Percentiles rank a stretch among this genome's conserved stretches.
phyloP scores from a whole-genome alignment of 2,888 invertebrate species.

The Pseudococcus viburni region DNA sequence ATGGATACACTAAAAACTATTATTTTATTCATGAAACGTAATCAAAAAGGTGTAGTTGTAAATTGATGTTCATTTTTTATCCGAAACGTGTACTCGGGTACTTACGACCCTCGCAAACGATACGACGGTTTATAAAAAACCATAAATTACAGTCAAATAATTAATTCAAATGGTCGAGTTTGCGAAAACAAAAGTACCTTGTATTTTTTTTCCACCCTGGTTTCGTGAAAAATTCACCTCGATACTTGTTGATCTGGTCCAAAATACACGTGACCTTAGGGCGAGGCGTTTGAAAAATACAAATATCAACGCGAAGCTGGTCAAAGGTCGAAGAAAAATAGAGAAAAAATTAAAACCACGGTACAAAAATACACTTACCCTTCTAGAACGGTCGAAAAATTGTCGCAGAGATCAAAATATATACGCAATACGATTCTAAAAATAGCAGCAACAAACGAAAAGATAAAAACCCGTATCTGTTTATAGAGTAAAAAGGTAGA shows the following conservation, averaged over 20 bases:
- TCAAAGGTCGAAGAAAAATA: not conserved
- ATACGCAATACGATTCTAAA: not conserved
- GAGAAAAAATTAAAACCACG: not conserved
- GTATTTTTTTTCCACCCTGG: not conserved
- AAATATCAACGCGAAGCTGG: not conserved
- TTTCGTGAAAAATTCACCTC: not conserved
- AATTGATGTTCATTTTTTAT: slow-evolving; percentile 28
- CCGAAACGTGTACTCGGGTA: not conserved
- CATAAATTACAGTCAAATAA: slow-evolving; percentile 28
- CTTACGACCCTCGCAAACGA: not conserved
- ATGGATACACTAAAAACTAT: not conserved
- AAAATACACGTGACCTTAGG: not conserved
- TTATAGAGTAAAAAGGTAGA: not conserved
- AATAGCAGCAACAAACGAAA: slow-evolving; percentile 14
- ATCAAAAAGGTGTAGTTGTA: slow-evolving; percentile 52
- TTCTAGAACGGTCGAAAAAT: not conserved
- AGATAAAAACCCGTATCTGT: slow-evolving; percentile 45
- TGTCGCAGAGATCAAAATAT: not conserved
- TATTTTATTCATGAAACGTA: slow-evolving; percentile 52
- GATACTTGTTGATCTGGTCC: not conserved
- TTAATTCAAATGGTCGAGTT: slow-evolving; percentile 38
- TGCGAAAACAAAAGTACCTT: not conserved
- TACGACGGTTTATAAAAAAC: slow-evolving; percentile 5
- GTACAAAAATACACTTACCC: not conserved
- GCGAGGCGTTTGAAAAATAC: not conserved